Percentiles rank a stretch among this genome's conserved stretches.
Evolutionary conservation across 2,888 invertebrate genomes (phyloP).

Genomic region (Corythucha ciliata): DNA sequence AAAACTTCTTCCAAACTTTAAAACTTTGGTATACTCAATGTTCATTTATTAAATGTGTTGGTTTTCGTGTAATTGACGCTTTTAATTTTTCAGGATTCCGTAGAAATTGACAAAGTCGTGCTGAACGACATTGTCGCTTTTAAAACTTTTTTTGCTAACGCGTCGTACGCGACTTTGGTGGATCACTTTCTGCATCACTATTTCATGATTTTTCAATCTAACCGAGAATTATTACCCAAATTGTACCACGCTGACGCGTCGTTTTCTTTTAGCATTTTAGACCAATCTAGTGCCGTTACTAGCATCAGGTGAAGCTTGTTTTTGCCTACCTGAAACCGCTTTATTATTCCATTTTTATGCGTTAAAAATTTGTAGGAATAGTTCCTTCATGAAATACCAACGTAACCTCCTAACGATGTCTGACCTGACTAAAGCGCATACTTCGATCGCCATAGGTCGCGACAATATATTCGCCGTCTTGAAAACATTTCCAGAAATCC

Average conservation of each 20-base stretch:
- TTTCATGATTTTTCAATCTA: neutral
- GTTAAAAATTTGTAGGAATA: conserved; percentile 10
- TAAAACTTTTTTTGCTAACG: neutral
- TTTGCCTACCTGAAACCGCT: too few species aligned
- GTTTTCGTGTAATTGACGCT: too few species aligned
- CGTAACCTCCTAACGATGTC: conserved; percentile 20
- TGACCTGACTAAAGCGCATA: conserved; percentile 19
- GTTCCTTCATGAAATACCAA: conserved; percentile 9
- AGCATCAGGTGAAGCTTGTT: conserved; percentile 3
- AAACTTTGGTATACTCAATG: too few species aligned
- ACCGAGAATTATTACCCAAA: neutral
- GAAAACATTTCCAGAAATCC: conserved; percentile 8
- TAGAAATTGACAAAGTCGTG: neutral
- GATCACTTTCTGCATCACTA: conserved; percentile 3
- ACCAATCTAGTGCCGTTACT: too few species aligned
- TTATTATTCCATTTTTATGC: too few species aligned
- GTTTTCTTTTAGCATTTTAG: too few species aligned
- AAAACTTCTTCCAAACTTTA: too few species aligned
- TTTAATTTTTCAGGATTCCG: neutral
- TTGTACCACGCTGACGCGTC: neutral
- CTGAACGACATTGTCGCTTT: neutral
- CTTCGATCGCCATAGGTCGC: conserved; percentile 9
- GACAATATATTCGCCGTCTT: conserved; percentile 5
- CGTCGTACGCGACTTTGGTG: neutral
- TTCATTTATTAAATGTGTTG: neutral